Percentiles rank a stretch among this genome's conserved stretches.
These are phyloP conservation scores for Heliconius ethilla DNA, from an alignment of 2,888 invertebrate genomes.

Conservation along the genomic window DNA sequence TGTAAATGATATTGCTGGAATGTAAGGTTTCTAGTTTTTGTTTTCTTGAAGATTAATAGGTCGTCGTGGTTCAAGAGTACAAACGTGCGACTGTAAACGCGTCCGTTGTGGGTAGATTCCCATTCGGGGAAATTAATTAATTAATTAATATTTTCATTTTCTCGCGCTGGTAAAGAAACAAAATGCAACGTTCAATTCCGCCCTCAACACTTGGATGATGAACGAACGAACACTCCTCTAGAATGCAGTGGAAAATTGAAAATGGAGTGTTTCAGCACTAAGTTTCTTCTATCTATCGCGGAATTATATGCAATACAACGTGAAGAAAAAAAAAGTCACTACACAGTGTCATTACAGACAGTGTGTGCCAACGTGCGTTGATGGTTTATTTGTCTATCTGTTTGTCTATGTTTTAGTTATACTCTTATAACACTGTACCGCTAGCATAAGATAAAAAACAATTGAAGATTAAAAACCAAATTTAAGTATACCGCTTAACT, in stretches of 20 bases:
- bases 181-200: not conserved
- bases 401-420: no score
- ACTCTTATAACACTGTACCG: no score
- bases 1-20: constrained; percentile 6
- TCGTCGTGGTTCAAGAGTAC: not conserved
- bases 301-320: not conserved
- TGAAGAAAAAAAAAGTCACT: not conserved
- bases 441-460: no score
- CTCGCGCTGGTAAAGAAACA: not conserved
- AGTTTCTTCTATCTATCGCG: not conserved
- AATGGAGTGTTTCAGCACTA: not conserved
- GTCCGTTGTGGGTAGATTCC: not conserved
- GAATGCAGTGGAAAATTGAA: not conserved
- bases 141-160: no score
- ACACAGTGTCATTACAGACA: no score
- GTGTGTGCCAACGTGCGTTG: no score
- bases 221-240: no score
- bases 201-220: no score
- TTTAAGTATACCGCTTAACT: no score
- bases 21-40: not conserved
- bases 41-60: not conserved
- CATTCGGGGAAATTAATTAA: not conserved
- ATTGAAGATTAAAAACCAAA: no score
- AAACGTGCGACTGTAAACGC: no score
- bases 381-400: no score